A percentile compares a stretch with the other conserved stretches of the same genome.
Evolutionary conservation across 2,888 invertebrate genomes (phyloP).

Genomic region (Eretmocerus hayati): DNA sequence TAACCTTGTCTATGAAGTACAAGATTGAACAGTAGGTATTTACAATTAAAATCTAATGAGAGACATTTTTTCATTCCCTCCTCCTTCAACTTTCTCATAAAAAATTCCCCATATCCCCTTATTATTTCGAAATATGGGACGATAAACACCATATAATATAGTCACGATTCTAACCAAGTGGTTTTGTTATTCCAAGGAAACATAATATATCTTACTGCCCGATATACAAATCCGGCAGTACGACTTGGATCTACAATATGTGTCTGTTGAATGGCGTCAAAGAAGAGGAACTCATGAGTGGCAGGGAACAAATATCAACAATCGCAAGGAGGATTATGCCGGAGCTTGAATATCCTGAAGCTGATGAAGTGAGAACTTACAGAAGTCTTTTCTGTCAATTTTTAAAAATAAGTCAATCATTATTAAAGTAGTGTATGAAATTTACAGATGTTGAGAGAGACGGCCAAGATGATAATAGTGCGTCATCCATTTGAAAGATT

Average conservation of each 20-base stretch:
- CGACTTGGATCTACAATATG: conserved; percentile 49
- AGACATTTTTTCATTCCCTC: too few species aligned
- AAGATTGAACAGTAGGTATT: too few species aligned
- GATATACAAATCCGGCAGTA: conserved; percentile 49
- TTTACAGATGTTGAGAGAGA: conserved; percentile 41
- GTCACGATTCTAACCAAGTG: too few species aligned
- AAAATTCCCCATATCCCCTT: too few species aligned
- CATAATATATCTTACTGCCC: conserved; percentile 48
- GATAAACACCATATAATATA: too few species aligned
- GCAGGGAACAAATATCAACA: conserved; percentile 39
- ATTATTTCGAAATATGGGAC: too few species aligned
- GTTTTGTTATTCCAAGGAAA: conserved; percentile 27
- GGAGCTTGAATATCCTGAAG: conserved; percentile 43
- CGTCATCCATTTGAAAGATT: conserved; percentile 56
- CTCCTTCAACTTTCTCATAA: too few species aligned
- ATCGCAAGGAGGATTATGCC: conserved; percentile 36
- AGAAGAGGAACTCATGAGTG: conserved; percentile 36
- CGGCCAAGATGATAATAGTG: conserved; percentile 52
- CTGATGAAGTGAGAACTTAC: conserved; percentile 37
- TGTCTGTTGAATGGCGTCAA: conserved; percentile 43
- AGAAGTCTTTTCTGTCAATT: background rate
- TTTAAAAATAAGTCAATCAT: background rate
- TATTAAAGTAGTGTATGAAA: background rate
- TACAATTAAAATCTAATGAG: too few species aligned
- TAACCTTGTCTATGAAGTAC: too few species aligned